phyloP scores from a whole-genome alignment of 2,888 invertebrate species.

The Zele albiditarsus region DNA sequence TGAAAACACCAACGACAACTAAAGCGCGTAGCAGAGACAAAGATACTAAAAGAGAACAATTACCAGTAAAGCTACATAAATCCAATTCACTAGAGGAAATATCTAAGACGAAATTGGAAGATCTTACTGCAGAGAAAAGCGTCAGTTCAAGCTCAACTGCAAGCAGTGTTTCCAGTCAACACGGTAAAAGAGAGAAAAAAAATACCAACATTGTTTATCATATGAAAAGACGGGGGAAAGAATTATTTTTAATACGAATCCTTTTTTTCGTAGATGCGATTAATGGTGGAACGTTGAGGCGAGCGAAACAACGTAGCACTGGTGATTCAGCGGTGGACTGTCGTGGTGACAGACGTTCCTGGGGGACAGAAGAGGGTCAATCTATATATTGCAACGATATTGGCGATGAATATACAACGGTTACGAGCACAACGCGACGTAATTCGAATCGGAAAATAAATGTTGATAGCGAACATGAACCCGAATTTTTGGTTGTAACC shows the following conservation, averaged over 20 bases:
- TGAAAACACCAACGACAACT: slow-evolving; percentile 68
- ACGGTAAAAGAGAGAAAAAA: slow-evolving; percentile 57
- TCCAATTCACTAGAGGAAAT: slow-evolving; percentile 88
- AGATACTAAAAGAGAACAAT: slow-evolving; percentile 69
- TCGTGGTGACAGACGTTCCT: slow-evolving; percentile 76
- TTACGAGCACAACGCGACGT: slow-evolving; percentile 57
- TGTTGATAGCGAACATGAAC: slow-evolving; percentile 68
- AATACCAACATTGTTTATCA: slow-evolving; percentile 5
- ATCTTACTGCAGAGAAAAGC: slow-evolving; percentile 76
- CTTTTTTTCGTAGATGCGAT: slow-evolving; percentile 56
- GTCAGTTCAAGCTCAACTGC: slow-evolving; percentile 65
- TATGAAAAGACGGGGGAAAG: slow-evolving; percentile 14
- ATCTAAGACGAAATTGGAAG: slow-evolving; percentile 83
- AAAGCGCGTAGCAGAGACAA: slow-evolving; percentile 72
- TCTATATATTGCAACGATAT: slow-evolving; percentile 73
- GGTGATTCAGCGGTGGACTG: slow-evolving; percentile 67
- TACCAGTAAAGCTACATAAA: slow-evolving; percentile 77
- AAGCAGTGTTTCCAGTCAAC: slow-evolving; percentile 68
- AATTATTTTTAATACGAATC: not conserved
- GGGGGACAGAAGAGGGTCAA: slow-evolving; percentile 80
- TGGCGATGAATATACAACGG: slow-evolving; percentile 62
- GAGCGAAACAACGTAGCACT: slow-evolving; percentile 68
- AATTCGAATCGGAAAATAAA: slow-evolving; percentile 66
- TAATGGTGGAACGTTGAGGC: slow-evolving; percentile 62
- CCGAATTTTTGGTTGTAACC: slow-evolving; percentile 89